A percentile compares a stretch with the other conserved stretches of the same genome.
Evolutionary conservation across 35 echinoderm and acorn worm genomes (phyloP).

Genomic region (Lytechinus pictus): DNA sequence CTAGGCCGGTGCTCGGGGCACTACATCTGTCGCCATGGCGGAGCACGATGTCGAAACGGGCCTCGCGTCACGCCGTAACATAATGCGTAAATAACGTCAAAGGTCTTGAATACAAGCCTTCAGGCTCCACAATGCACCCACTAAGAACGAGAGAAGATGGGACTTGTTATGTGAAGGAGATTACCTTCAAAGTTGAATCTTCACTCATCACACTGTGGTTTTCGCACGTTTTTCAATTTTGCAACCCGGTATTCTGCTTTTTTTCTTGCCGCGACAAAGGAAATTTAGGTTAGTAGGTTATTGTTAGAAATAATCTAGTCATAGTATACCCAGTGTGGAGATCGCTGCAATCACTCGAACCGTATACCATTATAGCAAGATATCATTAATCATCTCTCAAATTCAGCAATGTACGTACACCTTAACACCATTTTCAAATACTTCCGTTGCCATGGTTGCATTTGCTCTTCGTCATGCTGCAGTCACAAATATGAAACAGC

Average conservation of each 20-base stretch:
- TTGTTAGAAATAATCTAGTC: background rate
- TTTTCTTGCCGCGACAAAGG: background rate
- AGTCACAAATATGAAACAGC: too few relatives aligned
- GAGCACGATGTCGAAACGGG: background rate
- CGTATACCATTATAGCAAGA: background rate
- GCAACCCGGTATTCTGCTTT: background rate
- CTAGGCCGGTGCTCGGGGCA: background rate
- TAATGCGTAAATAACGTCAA: conserved; percentile 8
- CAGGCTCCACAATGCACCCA: background rate
- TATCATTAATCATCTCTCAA: background rate
- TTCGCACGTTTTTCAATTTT: background rate
- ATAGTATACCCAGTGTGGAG: background rate
- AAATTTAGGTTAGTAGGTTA: background rate
- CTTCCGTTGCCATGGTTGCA: too few relatives aligned
- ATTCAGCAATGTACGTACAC: too few relatives aligned
- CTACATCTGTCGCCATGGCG: background rate
- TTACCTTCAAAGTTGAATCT: background rate
- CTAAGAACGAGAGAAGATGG: background rate
- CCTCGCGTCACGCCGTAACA: conserved; percentile 1
- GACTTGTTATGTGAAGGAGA: background rate
- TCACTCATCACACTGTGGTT: background rate
- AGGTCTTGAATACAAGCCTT: background rate
- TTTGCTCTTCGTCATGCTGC: too few relatives aligned
- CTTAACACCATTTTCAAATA: too few relatives aligned
- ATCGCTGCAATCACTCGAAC: background rate